A percentile compares a stretch with the other conserved stretches of the same genome.
These are phyloP conservation scores for Caranx melampygus DNA, from an alignment of 2,113 vertebrate species.

Conservation along the genomic window DNA sequence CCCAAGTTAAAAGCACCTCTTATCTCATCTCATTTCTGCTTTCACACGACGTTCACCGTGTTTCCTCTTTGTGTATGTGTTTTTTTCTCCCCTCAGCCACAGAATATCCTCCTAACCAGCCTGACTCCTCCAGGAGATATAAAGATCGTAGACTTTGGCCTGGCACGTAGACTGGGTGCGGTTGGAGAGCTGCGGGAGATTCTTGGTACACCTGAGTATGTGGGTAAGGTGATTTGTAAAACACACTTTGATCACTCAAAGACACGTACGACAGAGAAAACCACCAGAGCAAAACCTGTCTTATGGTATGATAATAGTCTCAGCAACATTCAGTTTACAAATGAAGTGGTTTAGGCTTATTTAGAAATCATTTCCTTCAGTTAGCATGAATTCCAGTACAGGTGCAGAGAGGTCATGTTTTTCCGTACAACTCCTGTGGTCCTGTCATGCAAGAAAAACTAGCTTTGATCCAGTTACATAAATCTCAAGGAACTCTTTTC, in stretches of 20 bases:
- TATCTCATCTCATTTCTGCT: conserved; percentile 6
- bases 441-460: neutral
- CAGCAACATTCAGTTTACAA: no score
- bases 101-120: conserved; percentile 94
- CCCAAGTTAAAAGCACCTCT: neutral
- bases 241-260: neutral
- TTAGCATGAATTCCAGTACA: neutral
- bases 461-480: neutral
- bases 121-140: conserved; percentile 92
- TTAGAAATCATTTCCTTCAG: neutral
- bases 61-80: neutral
- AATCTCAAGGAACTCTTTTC: neutral
- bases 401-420: neutral
- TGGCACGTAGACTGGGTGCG: conserved; percentile 91
- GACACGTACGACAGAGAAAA: neutral
- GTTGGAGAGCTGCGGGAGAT: conserved; percentile 91
- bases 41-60: neutral
- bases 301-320: neutral
- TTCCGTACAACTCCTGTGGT: neutral
- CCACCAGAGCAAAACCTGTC: neutral
- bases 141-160: conserved; percentile 97
- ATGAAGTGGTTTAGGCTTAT: no score
- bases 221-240: conserved; percentile 85
- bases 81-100: conserved; percentile 83
- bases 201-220: conserved; percentile 95